Base-by-base conservation (phyloP, 2,113 vertebrate genomes). In the Ivindomyrus marchei region DNA sequence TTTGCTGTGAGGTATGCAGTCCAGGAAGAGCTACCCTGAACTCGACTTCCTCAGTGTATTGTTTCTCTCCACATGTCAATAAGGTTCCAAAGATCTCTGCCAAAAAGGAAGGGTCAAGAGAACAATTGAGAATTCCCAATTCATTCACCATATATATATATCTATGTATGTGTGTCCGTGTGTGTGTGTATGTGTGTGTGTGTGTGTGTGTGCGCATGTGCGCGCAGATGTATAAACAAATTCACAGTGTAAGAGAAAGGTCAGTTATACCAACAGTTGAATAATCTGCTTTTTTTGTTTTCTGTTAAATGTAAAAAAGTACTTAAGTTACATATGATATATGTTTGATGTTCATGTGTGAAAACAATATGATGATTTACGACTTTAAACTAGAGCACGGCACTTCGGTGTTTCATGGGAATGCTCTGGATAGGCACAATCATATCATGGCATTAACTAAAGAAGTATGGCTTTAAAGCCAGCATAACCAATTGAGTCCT, bases 1-100 rank as follows among this genome's bases (percentile, higher is more conserved):
- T 90, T 90, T 62, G 62, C 47, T 87, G 56, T 87, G 89, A 90
- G 58, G 56, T 90, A 86, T 90, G 83, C 89, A 74, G 89, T 7
- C 21, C 89, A 87, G 89, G 89, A 90, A 88, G 85, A 87, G 62
- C 62, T 42, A 49, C 66, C 39, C 89, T 52, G 49, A 90, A 90
- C 46, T 42, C 46, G 24, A 52, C 85, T 90, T 90, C 62, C 89
- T 90, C 58, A 15, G 62, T 87, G 62, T 53, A 90, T 66, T 90
- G 58, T 88, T 90, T 80, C 9, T 10, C 6, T 74, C 47, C 85
- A 13, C 24, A 88, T 39, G 62, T 90, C 89, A 90, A 77, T 52
- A 90, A 80, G 13, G 85, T 19, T 31, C 49, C 47, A 39, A 10
- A 70, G 85, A 21, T 74, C 47, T 49, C 3, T 46, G 89, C 89